Percentiles rank a stretch among this genome's conserved stretches.
These are phyloP conservation scores for Meloidogyne hapla DNA, from an alignment of 1,140 invertebrate genomes.

Conservation along the genomic window DNA sequence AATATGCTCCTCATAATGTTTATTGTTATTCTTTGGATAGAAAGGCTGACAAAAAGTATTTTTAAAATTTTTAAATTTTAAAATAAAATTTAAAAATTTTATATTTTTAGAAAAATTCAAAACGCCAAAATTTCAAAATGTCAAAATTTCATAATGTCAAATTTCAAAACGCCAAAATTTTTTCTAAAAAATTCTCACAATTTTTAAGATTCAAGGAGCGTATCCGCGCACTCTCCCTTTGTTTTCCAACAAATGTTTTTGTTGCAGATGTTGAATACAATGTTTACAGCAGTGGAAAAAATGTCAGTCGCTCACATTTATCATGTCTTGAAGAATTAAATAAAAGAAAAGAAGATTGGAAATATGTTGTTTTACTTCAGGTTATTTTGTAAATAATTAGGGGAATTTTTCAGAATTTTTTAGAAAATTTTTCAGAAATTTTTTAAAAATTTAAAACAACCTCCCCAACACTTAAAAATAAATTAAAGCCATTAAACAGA, in stretches of 20 bases:
- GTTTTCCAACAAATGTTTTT: conserved; percentile 41
- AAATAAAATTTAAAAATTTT: not conserved
- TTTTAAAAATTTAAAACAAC: not conserved
- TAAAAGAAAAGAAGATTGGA: conserved; percentile 14
- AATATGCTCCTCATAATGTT: conserved; percentile 42
- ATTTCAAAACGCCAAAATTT: too few relatives aligned
- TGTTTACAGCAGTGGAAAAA: conserved; percentile 36
- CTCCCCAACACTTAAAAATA: too few relatives aligned
- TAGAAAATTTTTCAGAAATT: not conserved
- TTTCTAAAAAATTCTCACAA: not conserved
- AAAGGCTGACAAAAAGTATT: conserved; percentile 29
- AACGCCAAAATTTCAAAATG: not conserved
- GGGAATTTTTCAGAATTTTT: too few relatives aligned
- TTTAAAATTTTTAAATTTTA: not conserved
- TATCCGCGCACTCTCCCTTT: conserved; percentile 25
- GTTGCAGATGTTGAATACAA: conserved; percentile 27
- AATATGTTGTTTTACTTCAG: conserved; percentile 23
- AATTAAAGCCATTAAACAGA: not conserved
- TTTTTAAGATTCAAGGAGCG: conserved; percentile 37
- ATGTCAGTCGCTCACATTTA: conserved; percentile 34
- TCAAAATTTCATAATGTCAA: too few relatives aligned
- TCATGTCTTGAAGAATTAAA: conserved; percentile 29
- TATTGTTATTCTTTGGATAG: conserved; percentile 45
- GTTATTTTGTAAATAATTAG: not conserved
- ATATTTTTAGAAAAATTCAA: not conserved